Evolutionary conservation across 2,888 invertebrate genomes (phyloP).

Genomic region (Agapetus fuscipes): DNA sequence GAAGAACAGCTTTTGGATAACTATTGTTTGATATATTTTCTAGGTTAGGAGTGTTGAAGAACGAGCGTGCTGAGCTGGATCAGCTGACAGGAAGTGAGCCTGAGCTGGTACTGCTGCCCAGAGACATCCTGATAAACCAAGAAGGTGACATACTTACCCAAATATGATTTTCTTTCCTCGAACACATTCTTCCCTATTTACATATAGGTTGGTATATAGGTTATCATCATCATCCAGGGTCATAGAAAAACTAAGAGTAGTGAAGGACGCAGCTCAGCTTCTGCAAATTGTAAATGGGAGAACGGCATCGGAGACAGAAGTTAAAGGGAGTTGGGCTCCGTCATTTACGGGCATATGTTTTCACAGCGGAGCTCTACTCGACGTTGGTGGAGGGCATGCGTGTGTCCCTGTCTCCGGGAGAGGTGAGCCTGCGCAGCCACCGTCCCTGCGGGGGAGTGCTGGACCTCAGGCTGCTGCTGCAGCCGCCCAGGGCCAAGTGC

Average conservation of each 20-base stretch:
- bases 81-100: slow-evolving; percentile 36
- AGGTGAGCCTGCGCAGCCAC: slow-evolving; percentile 67
- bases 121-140: slow-evolving; percentile 29
- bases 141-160: slow-evolving; percentile 29
- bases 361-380: slow-evolving; percentile 39
- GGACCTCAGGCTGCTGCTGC: slow-evolving; percentile 60
- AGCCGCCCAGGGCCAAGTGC: slow-evolving; percentile 67
- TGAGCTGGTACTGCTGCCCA: slow-evolving; percentile 34
- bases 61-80: slow-evolving; percentile 37
- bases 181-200: no score
- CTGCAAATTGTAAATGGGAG: no score
- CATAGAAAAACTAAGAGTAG: no score
- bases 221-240: no score
- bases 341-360: no score
- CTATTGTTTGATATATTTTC: no score
- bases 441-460: slow-evolving; percentile 61
- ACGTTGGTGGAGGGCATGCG: slow-evolving; percentile 34
- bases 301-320: no score
- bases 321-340: no score
- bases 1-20: no score
- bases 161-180: not conserved
- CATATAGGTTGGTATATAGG: no score
- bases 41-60: slow-evolving; percentile 36
- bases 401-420: no score
- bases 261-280: no score